Conservation (phyloP, 2,797 vertebrate genomes). For the Dendrocincla fuliginosa region DNA sequence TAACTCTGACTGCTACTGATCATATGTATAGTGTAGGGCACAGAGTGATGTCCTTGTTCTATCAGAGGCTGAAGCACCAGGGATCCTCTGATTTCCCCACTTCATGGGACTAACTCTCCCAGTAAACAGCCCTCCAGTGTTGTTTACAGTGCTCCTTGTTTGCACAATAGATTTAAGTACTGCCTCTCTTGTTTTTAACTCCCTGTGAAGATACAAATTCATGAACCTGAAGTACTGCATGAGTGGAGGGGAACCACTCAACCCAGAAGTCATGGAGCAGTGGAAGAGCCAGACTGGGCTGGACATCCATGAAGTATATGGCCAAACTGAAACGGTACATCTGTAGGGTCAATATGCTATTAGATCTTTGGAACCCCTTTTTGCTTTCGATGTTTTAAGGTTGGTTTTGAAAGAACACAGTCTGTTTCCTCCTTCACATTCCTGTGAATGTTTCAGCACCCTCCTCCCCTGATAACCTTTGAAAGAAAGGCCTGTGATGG, state of each 20-base stretch:
- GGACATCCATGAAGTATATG: conserved; percentile 83
- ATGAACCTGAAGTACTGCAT: conserved; percentile 76
- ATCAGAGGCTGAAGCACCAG: not conserved
- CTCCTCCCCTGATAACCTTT: not conserved
- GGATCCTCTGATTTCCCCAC: not conserved
- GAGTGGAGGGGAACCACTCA: conserved; percentile 81
- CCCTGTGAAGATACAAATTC: conserved; percentile 79
- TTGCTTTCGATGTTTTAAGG: not conserved
- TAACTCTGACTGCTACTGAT: not conserved
- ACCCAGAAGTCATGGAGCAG: conserved; percentile 80
- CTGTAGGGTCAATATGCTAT: not conserved
- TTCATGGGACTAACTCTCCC: not conserved
- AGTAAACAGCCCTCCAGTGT: not conserved
- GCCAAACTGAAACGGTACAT: conserved; percentile 85
- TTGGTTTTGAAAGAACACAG: not conserved
- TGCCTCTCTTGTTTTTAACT: conserved; percentile 1
- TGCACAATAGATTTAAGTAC: not conserved
- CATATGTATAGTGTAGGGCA: not conserved
- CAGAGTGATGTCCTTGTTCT: not conserved
- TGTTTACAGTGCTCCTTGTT: not conserved
- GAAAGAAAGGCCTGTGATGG: not conserved
- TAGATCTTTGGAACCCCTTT: not conserved
- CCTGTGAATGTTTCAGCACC: not conserved
- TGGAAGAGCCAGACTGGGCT: conserved; percentile 82
- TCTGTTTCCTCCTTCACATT: not conserved